Evolutionary conservation across 2,888 invertebrate genomes (phyloP).

Genomic region (Agrochola macilenta): DNA sequence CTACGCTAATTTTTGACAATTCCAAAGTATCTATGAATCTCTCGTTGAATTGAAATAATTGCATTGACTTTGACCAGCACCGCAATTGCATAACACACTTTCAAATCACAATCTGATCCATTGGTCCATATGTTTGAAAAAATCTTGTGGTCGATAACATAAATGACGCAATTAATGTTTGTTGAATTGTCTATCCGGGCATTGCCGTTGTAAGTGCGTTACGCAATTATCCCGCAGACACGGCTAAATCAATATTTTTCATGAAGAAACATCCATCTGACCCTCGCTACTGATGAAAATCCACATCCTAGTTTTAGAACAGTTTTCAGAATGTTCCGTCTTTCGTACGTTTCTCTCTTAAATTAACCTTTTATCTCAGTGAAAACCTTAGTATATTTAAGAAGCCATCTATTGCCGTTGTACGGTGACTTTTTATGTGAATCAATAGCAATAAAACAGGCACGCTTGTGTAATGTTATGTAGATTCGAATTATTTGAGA

Average conservation of each 20-base stretch:
- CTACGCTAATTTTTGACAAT: not conserved
- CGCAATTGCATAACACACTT: no score
- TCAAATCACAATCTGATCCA: not conserved
- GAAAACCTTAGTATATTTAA: conserved; percentile 36
- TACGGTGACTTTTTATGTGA: conserved; percentile 57
- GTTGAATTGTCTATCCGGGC: not conserved
- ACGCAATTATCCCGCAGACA: not conserved
- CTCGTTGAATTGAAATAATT: not conserved
- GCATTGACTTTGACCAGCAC: no score
- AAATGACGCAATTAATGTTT: not conserved
- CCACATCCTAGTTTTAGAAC: no score
- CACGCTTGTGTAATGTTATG: conserved; percentile 56
- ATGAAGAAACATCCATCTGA: not conserved
- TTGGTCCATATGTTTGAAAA: not conserved
- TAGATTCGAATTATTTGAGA: conserved; percentile 61
- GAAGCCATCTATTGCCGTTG: conserved; percentile 38
- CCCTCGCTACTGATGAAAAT: not conserved
- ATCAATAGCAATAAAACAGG: conserved; percentile 62
- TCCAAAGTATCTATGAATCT: not conserved
- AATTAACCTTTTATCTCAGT: conserved; percentile 17
- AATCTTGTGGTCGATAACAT: no score
- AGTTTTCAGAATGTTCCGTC: not conserved
- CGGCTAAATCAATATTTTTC: not conserved
- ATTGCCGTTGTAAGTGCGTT: not conserved
- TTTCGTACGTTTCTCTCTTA: conserved; percentile 8